Conservation (phyloP, 1,140 invertebrate species). For the Cherax quadricarinatus region DNA sequence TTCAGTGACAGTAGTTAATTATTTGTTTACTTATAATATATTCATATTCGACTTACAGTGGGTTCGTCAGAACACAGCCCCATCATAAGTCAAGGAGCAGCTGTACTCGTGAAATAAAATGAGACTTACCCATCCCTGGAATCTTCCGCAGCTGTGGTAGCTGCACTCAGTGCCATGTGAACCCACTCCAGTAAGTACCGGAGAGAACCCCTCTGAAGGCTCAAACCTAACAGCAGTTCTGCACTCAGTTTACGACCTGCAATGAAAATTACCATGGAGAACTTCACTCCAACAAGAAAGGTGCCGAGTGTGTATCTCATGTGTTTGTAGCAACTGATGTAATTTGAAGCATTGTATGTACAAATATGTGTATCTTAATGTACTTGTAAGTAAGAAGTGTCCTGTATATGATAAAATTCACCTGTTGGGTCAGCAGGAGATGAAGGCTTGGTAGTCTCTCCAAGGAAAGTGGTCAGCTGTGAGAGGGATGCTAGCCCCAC, state of each 20-base stretch:
- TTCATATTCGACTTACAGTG: too few species aligned
- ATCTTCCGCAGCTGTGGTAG: conserved; percentile 54
- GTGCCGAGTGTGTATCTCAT: too few species aligned
- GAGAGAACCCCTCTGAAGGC: conserved; percentile 82
- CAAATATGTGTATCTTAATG: too few species aligned
- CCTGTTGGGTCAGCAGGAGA: conserved; percentile 79
- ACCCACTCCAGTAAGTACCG: conserved; percentile 83
- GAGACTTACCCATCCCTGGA: conserved; percentile 68
- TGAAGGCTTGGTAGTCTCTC: conserved; percentile 78
- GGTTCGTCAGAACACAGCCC: too few species aligned
- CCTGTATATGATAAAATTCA: conserved; percentile 32
- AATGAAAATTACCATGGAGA: background rate
- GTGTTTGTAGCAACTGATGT: too few species aligned
- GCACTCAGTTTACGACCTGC: conserved; percentile 78
- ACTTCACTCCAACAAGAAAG: too few species aligned
- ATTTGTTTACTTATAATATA: too few species aligned
- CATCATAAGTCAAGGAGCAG: too few species aligned
- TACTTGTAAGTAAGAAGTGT: too few species aligned
- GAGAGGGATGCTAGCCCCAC: conserved; percentile 80
- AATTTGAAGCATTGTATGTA: background rate
- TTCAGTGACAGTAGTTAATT: too few species aligned
- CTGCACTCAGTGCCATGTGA: conserved; percentile 79
- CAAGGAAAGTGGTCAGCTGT: conserved; percentile 80
- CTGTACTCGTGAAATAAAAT: background rate
- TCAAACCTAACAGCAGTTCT: conserved; percentile 81